Evolutionary conservation across 1,140 invertebrate species (phyloP), one percentile per base, ranked within the genome.

Genomic region (Polypedilum vanderplanki): DNA sequence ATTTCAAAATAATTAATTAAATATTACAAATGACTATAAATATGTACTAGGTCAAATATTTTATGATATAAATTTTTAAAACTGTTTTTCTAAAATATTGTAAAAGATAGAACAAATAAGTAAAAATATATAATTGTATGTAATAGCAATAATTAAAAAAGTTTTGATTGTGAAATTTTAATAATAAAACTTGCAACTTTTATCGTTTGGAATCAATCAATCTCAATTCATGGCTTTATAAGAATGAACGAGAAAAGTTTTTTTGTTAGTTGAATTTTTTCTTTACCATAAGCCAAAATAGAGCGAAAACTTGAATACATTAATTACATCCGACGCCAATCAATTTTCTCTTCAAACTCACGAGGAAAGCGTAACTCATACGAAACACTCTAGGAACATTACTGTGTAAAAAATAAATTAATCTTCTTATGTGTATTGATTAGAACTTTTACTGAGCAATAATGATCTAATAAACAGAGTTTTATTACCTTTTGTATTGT

Each of bases 361-460:
- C 46, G 46, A n/a, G 15, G 4, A 1, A n/a, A 57, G 46, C 12
- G 46, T 5, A 33, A 33, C 24, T 33, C 5, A 33, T 33, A 33
- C 24, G 5, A 33, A 33, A 5, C 24, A 5, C 5, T 33, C 24
- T 3, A 5, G 24, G 24, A 33, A 33, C 5, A 5, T 33, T 33
- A 5, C n/a, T n/a, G 24, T 33, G 24, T 3, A 33, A 33, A 33
- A 57, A n/a, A 57, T n/a, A n/a, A 57, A 57, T 57, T 57, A 57
- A 57, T 57, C 46, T 57, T 57, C 46, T n/a, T 57, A n/a, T 57
- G 46, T 57, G n/a, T 57, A 57, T 57, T 57, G 46, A 57, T 57
- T 57, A 57, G 12, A 57, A 57, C 46, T 57, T 57, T 57, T n/a
- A 57, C 46, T 57, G n/a, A 57, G n/a, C 46, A 57, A 57, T 57